phyloP scores from a whole-genome alignment of 2,113 vertebrate species.

The Trematocara marginatum region DNA sequence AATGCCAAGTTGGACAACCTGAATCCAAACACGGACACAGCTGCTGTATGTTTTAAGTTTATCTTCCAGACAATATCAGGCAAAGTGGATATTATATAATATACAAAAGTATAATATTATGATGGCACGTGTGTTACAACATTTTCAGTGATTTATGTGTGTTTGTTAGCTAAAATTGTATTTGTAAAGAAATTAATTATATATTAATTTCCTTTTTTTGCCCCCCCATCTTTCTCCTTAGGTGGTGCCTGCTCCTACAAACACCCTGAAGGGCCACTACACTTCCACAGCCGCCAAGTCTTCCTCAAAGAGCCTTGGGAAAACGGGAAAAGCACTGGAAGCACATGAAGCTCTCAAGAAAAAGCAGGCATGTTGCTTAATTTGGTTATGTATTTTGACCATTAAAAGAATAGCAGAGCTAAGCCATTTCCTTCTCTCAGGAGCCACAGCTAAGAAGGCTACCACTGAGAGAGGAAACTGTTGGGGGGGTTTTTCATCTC shows the following conservation, averaged over 20 bases:
- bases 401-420: neutral
- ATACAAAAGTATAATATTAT: neutral
- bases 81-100: neutral
- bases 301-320: slow-evolving; percentile 77
- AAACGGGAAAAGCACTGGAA: slow-evolving; percentile 81
- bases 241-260: neutral
- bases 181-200: neutral
- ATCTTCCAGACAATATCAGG: neutral
- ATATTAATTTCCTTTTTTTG: neutral
- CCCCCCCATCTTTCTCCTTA: neutral
- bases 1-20: slow-evolving; percentile 66
- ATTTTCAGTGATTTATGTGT: neutral
- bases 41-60: slow-evolving; percentile 67
- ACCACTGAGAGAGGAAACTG: neutral
- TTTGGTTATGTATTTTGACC: neutral
- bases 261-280: slow-evolving; percentile 80
- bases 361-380: slow-evolving; percentile 79
- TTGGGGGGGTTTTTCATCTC: neutral
- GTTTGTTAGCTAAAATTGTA: neutral
- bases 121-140: neutral
- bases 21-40: slow-evolving; percentile 72
- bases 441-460: neutral
- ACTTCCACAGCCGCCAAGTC: slow-evolving; percentile 77
- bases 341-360: slow-evolving; percentile 90
- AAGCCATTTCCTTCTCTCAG: neutral